phyloP scores from a whole-genome alignment of 1,140 invertebrate species.

The Popillia japonica region DNA sequence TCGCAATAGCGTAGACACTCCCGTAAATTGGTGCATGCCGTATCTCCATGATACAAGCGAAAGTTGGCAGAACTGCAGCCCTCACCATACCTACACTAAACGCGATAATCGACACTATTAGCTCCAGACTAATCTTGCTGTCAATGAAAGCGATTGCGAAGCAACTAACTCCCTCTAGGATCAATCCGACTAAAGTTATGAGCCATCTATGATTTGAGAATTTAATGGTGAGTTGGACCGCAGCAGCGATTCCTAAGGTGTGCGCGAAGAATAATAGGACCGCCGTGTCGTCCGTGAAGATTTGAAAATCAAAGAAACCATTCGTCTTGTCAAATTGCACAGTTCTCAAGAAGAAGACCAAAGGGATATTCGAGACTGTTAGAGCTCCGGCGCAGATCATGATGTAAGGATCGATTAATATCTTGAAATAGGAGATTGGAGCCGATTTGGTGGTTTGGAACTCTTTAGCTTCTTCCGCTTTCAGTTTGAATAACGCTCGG shows the following conservation, averaged over 20 bases:
- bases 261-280: neutral
- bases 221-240: neutral
- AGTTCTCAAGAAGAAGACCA: neutral
- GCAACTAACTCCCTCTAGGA: neutral
- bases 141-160: neutral
- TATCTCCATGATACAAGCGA: conserved; percentile 9
- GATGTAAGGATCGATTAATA: neutral
- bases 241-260: neutral
- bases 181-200: neutral
- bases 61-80: neutral
- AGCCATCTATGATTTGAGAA: neutral
- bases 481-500: neutral
- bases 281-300: neutral
- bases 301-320: neutral
- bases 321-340: neutral
- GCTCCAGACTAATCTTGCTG: neutral
- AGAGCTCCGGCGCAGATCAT: neutral
- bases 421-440: neutral
- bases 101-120: neutral
- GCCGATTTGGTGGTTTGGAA: neutral
- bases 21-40: neutral
- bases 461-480: neutral
- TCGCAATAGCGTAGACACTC: conserved; percentile 10
- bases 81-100: neutral
- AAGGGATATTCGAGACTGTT: neutral